These are phyloP conservation scores for Lordiphosa fenestrarum DNA, from an alignment of 2,888 invertebrate genomes.

Conservation along the genomic window DNA sequence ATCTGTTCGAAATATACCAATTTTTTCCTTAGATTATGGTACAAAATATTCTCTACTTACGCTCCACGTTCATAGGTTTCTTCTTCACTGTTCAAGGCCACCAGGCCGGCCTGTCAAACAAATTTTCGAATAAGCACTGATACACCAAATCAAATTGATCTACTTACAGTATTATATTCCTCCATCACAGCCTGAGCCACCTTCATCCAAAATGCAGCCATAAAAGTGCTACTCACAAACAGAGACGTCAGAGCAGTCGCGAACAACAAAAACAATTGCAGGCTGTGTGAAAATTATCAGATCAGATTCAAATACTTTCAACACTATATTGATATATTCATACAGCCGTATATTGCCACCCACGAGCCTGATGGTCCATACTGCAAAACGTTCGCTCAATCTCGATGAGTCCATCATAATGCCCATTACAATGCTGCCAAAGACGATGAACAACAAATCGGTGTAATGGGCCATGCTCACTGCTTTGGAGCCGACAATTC, in stretches of 20 bases:
- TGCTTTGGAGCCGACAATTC: constrained; percentile 25
- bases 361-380: constrained; percentile 1
- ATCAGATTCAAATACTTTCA: background rate
- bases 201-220: constrained; percentile 52
- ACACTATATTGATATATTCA: too few species aligned
- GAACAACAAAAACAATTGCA: constrained; percentile 34
- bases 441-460: constrained; percentile 36
- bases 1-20: too few species aligned
- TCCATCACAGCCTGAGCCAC: constrained; percentile 35
- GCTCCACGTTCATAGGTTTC: constrained; percentile 41
- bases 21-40: too few species aligned
- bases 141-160: background rate
- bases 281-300: constrained; percentile 13
- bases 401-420: constrained; percentile 47
- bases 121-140: background rate
- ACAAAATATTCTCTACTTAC: constrained; percentile 32
- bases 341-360: constrained; percentile 39
- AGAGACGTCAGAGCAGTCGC: constrained; percentile 2
- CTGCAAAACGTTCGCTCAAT: constrained; percentile 37
- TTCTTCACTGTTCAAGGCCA: constrained; percentile 26
- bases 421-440: constrained; percentile 32
- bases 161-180: constrained; percentile 34
- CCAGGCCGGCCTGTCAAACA: constrained; percentile 30
- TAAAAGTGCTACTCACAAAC: constrained; percentile 18
- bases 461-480: constrained; percentile 33